Evolutionary conservation across 2,113 vertebrate genomes (phyloP), one percentile per base, ranked within the genome.

Genomic region (Riparia riparia): DNA sequence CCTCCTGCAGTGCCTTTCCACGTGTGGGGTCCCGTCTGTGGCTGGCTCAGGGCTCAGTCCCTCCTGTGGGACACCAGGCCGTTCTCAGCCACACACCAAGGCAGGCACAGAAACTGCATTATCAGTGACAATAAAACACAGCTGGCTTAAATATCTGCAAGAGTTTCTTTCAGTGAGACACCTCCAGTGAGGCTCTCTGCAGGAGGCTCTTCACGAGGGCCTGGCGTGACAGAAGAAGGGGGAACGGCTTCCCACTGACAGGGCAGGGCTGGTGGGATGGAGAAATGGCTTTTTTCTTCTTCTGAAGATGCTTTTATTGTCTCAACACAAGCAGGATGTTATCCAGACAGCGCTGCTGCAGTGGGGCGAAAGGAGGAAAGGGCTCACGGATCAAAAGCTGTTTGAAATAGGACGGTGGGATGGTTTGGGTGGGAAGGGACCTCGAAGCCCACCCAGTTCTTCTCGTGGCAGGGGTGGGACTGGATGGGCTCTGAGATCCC

Each of bases 381-480:
- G n/a, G 10, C 37, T 51, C 16, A 4, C 12, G 39, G 60, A 54
- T 72, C 73, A 69, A 85, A 87, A 66, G 50, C 32, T 34, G 65
- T 53, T 65, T 61, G 56, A 57, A 84, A 57, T 3, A 16, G 70
- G 31, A 68, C 65, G 25, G 8, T 12, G 63, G 63, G 18, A 10
- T 41, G 70, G n/a, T 76, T 82, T 82, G 87, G 47, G 47, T 61
- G 54, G 39, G 61, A 47, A 20, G 37, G 50, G 37, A 37, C 31
- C 66, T 42, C 2, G 7, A 31, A 57, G 50, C 14, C 66, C 31
- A 17, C 7, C 42, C 31, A 14, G 42, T 49, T 5, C 31, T 14
- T 1, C 32, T 8, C 5, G 0, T 20, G 82, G 2, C 44, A 66
- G 3, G 10, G 17, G 9, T 2, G 17, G 31, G 1, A 31, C 13